phyloP scores from a whole-genome alignment of 1,140 invertebrate genomes.

The Plectrocnemia conspersa region DNA sequence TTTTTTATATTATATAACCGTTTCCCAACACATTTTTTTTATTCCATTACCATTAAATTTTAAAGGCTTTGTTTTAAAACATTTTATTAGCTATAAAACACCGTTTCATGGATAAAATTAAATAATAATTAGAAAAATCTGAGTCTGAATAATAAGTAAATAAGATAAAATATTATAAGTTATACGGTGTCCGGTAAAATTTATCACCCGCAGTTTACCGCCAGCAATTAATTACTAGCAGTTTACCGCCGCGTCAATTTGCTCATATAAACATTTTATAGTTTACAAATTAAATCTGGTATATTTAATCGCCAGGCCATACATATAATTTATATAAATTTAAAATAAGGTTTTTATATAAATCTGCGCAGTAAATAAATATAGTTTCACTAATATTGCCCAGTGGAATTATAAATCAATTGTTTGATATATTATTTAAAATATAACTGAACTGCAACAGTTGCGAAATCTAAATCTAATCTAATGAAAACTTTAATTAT shows the following conservation, averaged over 20 bases:
- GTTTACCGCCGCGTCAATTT: background rate
- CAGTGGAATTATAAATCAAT: too few relatives aligned
- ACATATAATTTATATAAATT: background rate
- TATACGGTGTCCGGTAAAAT: background rate
- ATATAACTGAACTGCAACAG: too few relatives aligned
- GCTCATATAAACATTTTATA: background rate
- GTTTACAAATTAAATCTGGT: background rate
- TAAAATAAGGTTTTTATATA: background rate
- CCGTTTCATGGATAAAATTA: background rate
- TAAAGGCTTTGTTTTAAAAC: background rate
- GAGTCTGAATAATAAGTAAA: too few relatives aligned
- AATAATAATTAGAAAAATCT: background rate
- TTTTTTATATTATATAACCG: background rate
- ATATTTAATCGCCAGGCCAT: too few relatives aligned
- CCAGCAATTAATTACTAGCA: background rate
- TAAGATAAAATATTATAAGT: background rate
- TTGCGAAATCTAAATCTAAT: too few relatives aligned
- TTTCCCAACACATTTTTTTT: background rate
- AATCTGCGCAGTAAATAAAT: background rate
- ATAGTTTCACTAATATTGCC: too few relatives aligned
- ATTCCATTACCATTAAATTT: background rate
- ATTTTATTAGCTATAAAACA: background rate
- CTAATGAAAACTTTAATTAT: too few relatives aligned
- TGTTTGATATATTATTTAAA: too few relatives aligned
- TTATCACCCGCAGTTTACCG: background rate